These are phyloP conservation scores for Allacma fusca DNA, from an alignment of 2,888 invertebrate species.

Conservation along the genomic window DNA sequence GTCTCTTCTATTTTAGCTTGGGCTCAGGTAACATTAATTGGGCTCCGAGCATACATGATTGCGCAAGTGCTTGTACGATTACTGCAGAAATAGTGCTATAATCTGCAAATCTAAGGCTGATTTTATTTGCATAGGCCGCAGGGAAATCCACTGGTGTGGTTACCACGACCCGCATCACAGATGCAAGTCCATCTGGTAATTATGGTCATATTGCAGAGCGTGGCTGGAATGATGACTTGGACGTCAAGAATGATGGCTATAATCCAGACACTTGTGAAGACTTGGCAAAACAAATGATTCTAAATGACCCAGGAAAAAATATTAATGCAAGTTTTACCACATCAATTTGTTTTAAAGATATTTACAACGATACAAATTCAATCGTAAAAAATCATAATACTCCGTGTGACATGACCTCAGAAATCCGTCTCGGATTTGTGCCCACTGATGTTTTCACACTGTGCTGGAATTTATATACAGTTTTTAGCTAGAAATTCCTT, in stretches of 20 bases:
- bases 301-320: slow-evolving; percentile 78
- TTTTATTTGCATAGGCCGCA: too few species aligned
- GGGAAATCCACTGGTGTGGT: slow-evolving; percentile 68
- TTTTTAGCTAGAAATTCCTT: too few species aligned
- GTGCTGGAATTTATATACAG: too few species aligned
- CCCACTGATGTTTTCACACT: too few species aligned
- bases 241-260: slow-evolving; percentile 66
- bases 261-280: slow-evolving; percentile 73
- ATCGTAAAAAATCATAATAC: too few species aligned
- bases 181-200: slow-evolving; percentile 64
- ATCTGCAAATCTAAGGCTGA: too few species aligned
- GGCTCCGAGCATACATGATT: too few species aligned
- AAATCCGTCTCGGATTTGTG: too few species aligned
- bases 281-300: slow-evolving; percentile 82
- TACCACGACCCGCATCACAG: slow-evolving; percentile 57
- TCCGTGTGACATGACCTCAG: too few species aligned
- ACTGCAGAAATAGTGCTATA: too few species aligned
- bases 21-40: slow-evolving; percentile 46
- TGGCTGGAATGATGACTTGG: slow-evolving; percentile 81
- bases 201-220: slow-evolving; percentile 68
- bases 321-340: slow-evolving; percentile 68
- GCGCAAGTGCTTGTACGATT: too few species aligned
- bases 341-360: background rate
- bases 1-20: slow-evolving; percentile 52
- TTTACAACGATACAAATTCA: too few species aligned